Conservation (phyloP, 1,140 invertebrate species). For the Procambarus virginalis region DNA sequence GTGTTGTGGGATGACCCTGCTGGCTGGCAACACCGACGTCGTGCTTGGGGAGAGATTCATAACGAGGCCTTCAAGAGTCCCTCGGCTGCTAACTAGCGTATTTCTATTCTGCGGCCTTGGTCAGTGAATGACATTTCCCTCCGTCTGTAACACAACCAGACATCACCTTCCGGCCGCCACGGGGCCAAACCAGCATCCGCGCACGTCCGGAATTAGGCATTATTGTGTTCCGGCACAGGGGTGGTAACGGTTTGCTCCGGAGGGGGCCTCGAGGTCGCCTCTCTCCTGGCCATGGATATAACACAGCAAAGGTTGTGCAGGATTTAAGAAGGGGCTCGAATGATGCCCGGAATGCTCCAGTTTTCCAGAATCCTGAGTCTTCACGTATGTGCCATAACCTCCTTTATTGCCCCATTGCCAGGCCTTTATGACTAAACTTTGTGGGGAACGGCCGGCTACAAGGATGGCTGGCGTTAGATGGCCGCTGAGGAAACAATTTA, state of each 20-base stretch:
- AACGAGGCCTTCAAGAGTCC: slow-evolving; percentile 65
- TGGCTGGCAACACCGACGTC: slow-evolving; percentile 18
- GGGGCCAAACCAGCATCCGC: slow-evolving; percentile 42
- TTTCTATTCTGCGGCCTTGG: slow-evolving; percentile 70
- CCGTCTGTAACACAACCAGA: slow-evolving; percentile 70
- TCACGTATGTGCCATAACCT: slow-evolving; percentile 71
- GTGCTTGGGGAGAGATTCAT: slow-evolving; percentile 65
- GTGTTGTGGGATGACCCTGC: neutral
- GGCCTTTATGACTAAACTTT: slow-evolving; percentile 71
- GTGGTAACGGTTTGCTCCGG: slow-evolving; percentile 54
- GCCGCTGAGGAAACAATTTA: slow-evolving; percentile 70
- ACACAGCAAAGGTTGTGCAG: slow-evolving; percentile 70
- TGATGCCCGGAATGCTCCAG: slow-evolving; percentile 71
- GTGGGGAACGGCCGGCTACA: slow-evolving; percentile 71
- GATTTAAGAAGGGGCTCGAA: slow-evolving; percentile 71
- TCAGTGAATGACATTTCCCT: slow-evolving; percentile 70
- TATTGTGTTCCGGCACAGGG: slow-evolving; percentile 54
- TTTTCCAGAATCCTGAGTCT: slow-evolving; percentile 71
- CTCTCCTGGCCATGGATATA: slow-evolving; percentile 69
- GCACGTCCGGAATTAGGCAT: slow-evolving; percentile 52
- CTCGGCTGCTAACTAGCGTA: slow-evolving; percentile 68
- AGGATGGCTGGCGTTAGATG: slow-evolving; percentile 70
- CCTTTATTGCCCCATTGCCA: slow-evolving; percentile 71
- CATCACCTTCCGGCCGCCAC: slow-evolving; percentile 65
- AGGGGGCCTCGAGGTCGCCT: slow-evolving; percentile 53